These are phyloP conservation scores for Iselma pallidipennis DNA, from an alignment of 2,888 invertebrate genomes.

Conservation along the genomic window DNA sequence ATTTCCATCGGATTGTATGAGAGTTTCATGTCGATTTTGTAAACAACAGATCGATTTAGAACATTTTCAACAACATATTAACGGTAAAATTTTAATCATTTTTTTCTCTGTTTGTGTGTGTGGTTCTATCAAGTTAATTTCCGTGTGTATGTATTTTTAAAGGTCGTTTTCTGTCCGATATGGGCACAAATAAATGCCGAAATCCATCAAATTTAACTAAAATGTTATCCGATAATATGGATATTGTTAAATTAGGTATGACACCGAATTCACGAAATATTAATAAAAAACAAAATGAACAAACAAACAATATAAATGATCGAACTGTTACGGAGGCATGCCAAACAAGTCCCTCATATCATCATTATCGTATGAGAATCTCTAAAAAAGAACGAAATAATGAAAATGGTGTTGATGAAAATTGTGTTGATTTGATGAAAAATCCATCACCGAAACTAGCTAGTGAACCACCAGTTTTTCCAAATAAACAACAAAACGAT, in stretches of 20 bases:
- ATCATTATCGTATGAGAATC: no score
- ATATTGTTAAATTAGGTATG: constrained; percentile 29
- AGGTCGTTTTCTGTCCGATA: constrained; percentile 30
- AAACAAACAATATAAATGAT: no score
- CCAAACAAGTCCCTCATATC: no score
- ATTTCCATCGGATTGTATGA: constrained; percentile 12
- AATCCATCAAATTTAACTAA: constrained; percentile 26
- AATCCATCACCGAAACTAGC: constrained; percentile 36
- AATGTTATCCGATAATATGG: constrained; percentile 34
- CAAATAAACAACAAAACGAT: not conserved
- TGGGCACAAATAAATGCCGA: constrained; percentile 22
- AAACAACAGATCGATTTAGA: constrained; percentile 35
- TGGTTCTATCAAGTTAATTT: not conserved
- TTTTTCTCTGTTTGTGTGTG: not conserved
- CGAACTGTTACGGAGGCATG: no score
- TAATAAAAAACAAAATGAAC: not conserved
- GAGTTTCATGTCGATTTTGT: constrained; percentile 26
- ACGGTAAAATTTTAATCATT: constrained; percentile 30
- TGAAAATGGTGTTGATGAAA: constrained; percentile 3
- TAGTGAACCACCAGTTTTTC: constrained; percentile 34
- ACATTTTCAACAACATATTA: constrained; percentile 39
- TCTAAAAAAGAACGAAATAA: not conserved
- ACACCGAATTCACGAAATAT: constrained; percentile 10
- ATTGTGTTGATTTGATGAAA: constrained; percentile 21
- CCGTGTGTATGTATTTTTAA: constrained; percentile 8